Evolutionary conservation across 2,113 vertebrate genomes (phyloP), one percentile per base, ranked within the genome.

Genomic region (Garra rufa): DNA sequence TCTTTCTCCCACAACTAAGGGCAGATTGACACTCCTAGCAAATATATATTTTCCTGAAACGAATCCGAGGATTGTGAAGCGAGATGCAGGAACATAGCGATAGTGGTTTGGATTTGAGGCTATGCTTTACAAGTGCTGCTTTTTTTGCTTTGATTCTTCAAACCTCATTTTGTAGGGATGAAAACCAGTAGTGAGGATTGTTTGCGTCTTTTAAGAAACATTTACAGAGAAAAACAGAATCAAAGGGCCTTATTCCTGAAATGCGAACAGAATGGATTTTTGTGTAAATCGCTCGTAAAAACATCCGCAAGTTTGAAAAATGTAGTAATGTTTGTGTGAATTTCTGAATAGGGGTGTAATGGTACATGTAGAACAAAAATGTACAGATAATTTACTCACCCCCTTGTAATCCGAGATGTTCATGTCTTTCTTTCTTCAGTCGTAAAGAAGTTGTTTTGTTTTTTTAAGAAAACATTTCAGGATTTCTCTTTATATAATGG

Each of bases 41-140:
- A 81, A 85, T 38, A 69, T 82, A 88, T 85, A 78, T 81, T 86
- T 88, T 86, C 76, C 81, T 41, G 57, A 34, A 70, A 79, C 74
- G 50, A 79, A 73, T 46, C 50, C 48, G 75, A 84, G 74, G 77
- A 73, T 85, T 87, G 63, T 75, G 79, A 79, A 48, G 55, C 73
- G 61, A 57, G 76, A 83, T 85, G 69, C 83, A 84, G 84, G 74
- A 82, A 84, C 74, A 69, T 85, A 83, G 87, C 48, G 82, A 85
- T 86, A 83, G 65, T 86, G 87, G 87, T 85, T 87, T 90, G 85
- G 87, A 86, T 77, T 84, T 86, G 82, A 88, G 80, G 77, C 65
- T 88, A 77, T 86, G 83, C 84, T 86, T 88, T 89, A 85, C 52
- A 88, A 83, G 85, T 90, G 88, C 89, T 89, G 89, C 88, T 88